Base-by-base conservation (phyloP, 2,888 invertebrate species). In the Hymenopus coronatus region DNA sequence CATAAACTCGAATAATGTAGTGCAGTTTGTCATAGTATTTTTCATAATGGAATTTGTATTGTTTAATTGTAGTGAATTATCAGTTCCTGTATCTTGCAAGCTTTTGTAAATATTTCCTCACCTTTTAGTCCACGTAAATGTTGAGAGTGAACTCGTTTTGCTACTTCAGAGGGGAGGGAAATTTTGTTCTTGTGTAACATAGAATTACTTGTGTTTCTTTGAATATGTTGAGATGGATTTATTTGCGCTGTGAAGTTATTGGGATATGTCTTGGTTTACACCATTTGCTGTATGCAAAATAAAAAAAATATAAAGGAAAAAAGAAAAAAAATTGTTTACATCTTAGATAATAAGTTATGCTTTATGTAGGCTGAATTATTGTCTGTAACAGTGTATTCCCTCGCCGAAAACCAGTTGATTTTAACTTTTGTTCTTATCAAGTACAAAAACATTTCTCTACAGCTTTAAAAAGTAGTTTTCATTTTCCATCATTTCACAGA, bases 161-260 rank as follows among this genome's bases (percentile, higher is more conserved):
- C 82, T 82, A 82, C 81, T 87, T 33, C 46, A 87, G 40, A 87
- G 33, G 33, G 54, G 54, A 70, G 54, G 54, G 54, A 70, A 70
- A 70, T 87, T 87, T 82, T 87, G 87, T 87, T 81, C 27, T 87
- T 87, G 20, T 87, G 82, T 87, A 87, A 27, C 82, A 82, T 87
- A 87, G 87, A 27, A 82, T 87, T 87, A 82, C 82, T 87, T 87
- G 87, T 82, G 82, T 70, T 70, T 70, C 25, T 70, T 70, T 20
- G 54, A 70, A 70, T 70, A 70, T 70, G 20, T 70, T 70, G 54
- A 70, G 25, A 70, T 70, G 54, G 25, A 70, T 70, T 70, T 70
- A 70, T 70, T 70, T 70, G 54, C 20, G 54, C 54, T 70, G 54
- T 70, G 54, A 70, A 70, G 54, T 70, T 70, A 70, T 70, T 8